Conservation (phyloP, 2,888 invertebrate species). For the Panzeria rudis region DNA sequence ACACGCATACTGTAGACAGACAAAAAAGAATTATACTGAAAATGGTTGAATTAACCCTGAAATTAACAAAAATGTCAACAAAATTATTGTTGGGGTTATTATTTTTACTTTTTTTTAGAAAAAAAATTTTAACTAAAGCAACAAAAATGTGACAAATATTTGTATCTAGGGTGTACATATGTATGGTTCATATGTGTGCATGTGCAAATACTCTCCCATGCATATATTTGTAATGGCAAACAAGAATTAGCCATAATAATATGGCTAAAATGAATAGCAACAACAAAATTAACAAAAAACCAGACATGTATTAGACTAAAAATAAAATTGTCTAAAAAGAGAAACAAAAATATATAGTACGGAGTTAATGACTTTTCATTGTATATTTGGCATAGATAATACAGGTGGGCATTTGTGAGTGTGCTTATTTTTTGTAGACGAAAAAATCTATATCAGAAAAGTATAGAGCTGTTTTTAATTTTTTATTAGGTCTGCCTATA, state of each 20-base stretch:
- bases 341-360: neutral
- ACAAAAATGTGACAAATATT: conserved; percentile 72
- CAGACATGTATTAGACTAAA: conserved; percentile 60
- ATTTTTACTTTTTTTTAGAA: conserved; percentile 23
- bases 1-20: conserved; percentile 41
- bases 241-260: conserved; percentile 47
- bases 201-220: neutral
- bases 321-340: conserved; percentile 13
- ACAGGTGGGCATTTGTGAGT: conserved; percentile 23
- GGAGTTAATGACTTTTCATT: neutral
- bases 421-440: neutral
- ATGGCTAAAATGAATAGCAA: conserved; percentile 38
- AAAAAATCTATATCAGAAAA: neutral
- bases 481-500: neutral
- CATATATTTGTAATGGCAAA: neutral
- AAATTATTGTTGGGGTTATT: conserved; percentile 29
- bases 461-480: neutral
- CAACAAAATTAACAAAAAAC: conserved; percentile 23
- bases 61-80: conserved; percentile 68
- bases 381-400: neutral
- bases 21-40: neutral
- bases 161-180: conserved; percentile 40
- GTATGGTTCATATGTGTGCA: neutral
- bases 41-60: conserved; percentile 66
- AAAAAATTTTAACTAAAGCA: neutral